Percentiles rank a stretch among this genome's conserved stretches.
Conservation (phyloP, 53 echinoderm and acorn worm species). For the Pentamera pediparva region DNA sequence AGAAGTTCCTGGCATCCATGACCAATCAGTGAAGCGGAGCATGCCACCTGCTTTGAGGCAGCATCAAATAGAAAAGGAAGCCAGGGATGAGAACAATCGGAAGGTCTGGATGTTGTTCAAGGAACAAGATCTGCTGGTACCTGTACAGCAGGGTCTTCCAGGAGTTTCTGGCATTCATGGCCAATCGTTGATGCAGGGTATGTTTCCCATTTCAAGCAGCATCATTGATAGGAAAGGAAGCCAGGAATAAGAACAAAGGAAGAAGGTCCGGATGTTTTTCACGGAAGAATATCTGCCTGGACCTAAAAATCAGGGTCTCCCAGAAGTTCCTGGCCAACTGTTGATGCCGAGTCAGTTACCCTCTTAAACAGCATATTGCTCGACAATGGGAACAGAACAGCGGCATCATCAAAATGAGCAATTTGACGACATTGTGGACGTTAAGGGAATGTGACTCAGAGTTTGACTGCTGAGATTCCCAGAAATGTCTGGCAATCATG, state of each 20-base stretch:
- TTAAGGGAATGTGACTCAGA: too few species aligned
- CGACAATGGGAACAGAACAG: too few species aligned
- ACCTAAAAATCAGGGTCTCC: slow-evolving; percentile 72
- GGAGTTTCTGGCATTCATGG: slow-evolving; percentile 65
- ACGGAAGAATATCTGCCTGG: slow-evolving; percentile 59
- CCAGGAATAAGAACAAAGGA: slow-evolving; percentile 56
- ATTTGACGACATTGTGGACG: too few species aligned
- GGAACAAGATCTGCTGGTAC: slow-evolving; percentile 64
- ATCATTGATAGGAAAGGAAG: too few species aligned
- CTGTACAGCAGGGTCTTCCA: slow-evolving; percentile 66
- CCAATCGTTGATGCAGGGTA: slow-evolving; percentile 8
- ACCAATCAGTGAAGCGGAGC: slow-evolving; percentile 10
- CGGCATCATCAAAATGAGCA: too few species aligned
- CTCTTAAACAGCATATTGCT: too few species aligned
- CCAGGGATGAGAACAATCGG: slow-evolving; percentile 52
- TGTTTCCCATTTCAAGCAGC: too few species aligned
- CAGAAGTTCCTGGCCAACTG: slow-evolving; percentile 89
- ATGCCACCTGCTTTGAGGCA: too few species aligned
- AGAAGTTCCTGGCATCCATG: slow-evolving; percentile 68
- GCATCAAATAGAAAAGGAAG: too few species aligned
- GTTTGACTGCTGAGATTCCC: too few species aligned
- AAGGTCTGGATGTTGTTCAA: slow-evolving; percentile 42
- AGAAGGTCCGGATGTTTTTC: slow-evolving; percentile 37
- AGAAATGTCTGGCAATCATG: too few species aligned
- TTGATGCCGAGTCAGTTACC: too few species aligned